Percentiles rank a stretch among this genome's conserved stretches.
phyloP scores from a whole-genome alignment of 1,140 invertebrate species.

The Stenopsyche tienmushanensis region DNA sequence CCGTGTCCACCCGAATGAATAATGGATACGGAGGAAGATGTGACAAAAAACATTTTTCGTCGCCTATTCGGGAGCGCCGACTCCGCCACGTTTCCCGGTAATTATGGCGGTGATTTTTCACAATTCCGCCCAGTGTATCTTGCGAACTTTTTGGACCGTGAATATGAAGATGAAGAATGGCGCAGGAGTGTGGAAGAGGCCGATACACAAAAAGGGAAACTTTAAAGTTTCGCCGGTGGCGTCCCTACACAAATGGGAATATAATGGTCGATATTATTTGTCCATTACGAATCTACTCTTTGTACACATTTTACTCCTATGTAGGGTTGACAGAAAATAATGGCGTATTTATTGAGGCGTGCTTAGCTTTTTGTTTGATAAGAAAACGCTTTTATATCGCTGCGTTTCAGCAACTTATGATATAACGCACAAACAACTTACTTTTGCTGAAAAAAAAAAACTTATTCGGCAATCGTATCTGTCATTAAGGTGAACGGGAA shows the following conservation, averaged over 20 bases:
- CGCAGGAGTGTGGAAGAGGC: constrained; percentile 7
- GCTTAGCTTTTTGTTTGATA: no score
- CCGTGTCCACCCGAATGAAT: constrained; percentile 20
- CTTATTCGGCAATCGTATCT: no score
- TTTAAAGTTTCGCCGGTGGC: constrained; percentile 32
- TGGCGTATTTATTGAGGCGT: no score
- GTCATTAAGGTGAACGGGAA: no score
- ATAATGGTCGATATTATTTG: constrained; percentile 41
- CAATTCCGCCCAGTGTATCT: not conserved
- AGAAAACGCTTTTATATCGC: no score
- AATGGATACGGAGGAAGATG: constrained; percentile 25
- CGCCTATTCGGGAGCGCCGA: not conserved
- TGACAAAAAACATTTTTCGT: constrained; percentile 19
- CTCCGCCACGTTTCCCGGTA: constrained; percentile 4
- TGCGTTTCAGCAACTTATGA: no score
- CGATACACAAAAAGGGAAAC: constrained; percentile 24
- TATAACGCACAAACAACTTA: no score
- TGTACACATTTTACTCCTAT: not conserved
- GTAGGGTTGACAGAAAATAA: not conserved
- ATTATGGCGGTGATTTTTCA: constrained; percentile 17
- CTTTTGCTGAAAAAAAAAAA: no score
- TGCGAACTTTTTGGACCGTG: not conserved
- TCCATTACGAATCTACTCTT: constrained; percentile 32
- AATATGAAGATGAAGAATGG: constrained; percentile 8
- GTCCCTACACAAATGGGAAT: constrained; percentile 37